Base-by-base conservation (phyloP, 2,113 vertebrate species). In the Brienomyrus brachyistius region DNA sequence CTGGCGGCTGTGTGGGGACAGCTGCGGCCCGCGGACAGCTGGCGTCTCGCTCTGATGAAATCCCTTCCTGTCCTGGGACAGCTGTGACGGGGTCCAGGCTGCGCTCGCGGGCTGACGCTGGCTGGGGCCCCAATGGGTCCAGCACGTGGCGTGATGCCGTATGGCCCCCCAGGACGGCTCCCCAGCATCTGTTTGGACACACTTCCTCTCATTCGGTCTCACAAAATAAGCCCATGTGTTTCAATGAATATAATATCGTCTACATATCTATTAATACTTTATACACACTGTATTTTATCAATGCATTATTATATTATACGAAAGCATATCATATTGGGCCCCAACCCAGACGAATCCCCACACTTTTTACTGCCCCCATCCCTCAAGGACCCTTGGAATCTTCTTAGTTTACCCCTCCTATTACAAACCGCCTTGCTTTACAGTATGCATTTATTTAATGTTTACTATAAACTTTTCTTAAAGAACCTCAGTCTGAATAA, bases 1-100 rank as follows among this genome's bases (percentile, higher is more conserved):
- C 77, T 27, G 88, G 54, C 54, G 54, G 19, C 51, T 93, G 93
- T 94, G 93, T 94, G 92, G 70, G 90, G 92, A 88, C 45, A 90
- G 92, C 91, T 89, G 87, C 10, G 43, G n/a, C 11, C 17, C 0
- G 5, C 45, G 2, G 88, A 93, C 92, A 92, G 91, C 92, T 92
- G 92, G 87, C 90, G 87, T 82, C 84, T 90, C 90, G 43, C 48
- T 86, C 45, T 47, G 15, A 43, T 80, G 35, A 43, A 40, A 80
- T 27, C 83, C 47, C 83, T 86, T 86, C 74, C 35, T 80, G 74
- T 80, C 31, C 35, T 19, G 35, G 74, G 31, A 80, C 74, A 80
- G 74, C 74, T 80, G 74, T 80, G 74, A 35, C 13, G 1, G 5
- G 35, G 74, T 3, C 74, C 74, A 80, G 74, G 74, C 74, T 40